Conservation (phyloP, 1,140 invertebrate genomes). For the Drosophila suzukii region DNA sequence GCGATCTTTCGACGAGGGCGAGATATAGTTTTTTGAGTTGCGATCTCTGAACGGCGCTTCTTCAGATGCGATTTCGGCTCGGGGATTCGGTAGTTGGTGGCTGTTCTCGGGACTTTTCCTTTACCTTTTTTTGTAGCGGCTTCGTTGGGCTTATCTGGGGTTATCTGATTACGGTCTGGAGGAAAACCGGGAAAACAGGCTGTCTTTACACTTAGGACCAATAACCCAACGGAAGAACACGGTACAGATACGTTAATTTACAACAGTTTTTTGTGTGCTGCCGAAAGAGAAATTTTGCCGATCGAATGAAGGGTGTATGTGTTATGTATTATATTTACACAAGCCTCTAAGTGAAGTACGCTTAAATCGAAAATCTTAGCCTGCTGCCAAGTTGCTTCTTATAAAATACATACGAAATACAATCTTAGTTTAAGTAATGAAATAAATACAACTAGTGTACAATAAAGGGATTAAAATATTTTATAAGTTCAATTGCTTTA, state of each 20-base stretch:
- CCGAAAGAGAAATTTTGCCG: conserved; percentile 70
- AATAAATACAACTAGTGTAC: too few species aligned
- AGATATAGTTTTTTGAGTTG: neutral
- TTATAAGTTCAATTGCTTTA: too few species aligned
- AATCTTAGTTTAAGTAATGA: too few species aligned
- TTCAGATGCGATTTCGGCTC: conserved; percentile 1
- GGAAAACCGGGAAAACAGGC: conserved; percentile 22
- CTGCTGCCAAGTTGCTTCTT: conserved; percentile 1
- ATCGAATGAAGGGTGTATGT: conserved; percentile 57
- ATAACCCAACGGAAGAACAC: conserved; percentile 23
- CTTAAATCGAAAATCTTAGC: conserved; percentile 4
- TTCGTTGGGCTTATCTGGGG: neutral
- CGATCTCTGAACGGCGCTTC: neutral
- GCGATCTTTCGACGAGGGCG: too few species aligned
- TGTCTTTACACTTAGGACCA: conserved; percentile 10
- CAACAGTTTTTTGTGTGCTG: conserved; percentile 57
- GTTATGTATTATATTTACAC: conserved; percentile 38
- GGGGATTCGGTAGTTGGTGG: neutral
- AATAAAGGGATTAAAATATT: too few species aligned
- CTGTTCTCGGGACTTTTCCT: neutral
- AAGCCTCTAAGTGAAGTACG: conserved; percentile 52
- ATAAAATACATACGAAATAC: too few species aligned
- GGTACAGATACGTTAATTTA: conserved; percentile 56
- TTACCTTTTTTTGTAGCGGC: neutral
- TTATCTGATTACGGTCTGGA: conserved; percentile 10